Base-by-base conservation (phyloP, 2,797 vertebrate genomes). In the Thamnophis elegans region DNA sequence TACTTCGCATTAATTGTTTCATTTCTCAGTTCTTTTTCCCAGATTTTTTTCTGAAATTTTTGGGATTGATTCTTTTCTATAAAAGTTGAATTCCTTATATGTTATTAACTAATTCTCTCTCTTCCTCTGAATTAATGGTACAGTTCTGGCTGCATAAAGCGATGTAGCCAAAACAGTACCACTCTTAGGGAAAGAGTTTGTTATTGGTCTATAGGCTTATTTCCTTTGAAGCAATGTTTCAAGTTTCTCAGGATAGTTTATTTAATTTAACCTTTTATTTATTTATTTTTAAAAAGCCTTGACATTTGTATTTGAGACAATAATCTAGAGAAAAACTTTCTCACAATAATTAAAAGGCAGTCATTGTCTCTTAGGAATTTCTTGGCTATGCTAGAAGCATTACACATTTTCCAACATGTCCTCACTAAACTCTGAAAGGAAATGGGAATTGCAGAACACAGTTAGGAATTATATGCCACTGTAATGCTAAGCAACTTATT, bases 281-380 rank as follows among this genome's bases (percentile, higher is more conserved):
- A 22, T 42, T 78, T 78, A 11, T 78, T 87, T 86, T 42, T 26
- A 13, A 25, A 47, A 62, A 87, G 78, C 4, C 42, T 58, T 91
- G 94, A 88, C 54, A 32, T 32, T n/a, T 62, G 36, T 59, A 62
- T 25, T 22, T 95, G 95, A 94, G 92, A 96, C 95, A 94, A 94
- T 96, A 94, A 94, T 93, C 89, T 92, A 92, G 94, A 94, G 93
- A 87, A 96, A 94, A 86, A 94, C 73, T 95, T 97, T 97, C 97
- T 97, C 96, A 96, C 95, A 95, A 91, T 95, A 91, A 89, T 95
- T 95, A 95, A 95, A 88, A 91, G 53, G 94, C 94, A 59, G 82
- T 93, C 91, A 88, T 95, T 94, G 58, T 96, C 95, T 94, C 96
- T 95, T 58, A 94, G 95, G 96, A 95, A 94, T 96, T 96, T 94